Evolutionary conservation across 2,113 vertebrate genomes (phyloP).

Genomic region (Calidris pugnax): DNA sequence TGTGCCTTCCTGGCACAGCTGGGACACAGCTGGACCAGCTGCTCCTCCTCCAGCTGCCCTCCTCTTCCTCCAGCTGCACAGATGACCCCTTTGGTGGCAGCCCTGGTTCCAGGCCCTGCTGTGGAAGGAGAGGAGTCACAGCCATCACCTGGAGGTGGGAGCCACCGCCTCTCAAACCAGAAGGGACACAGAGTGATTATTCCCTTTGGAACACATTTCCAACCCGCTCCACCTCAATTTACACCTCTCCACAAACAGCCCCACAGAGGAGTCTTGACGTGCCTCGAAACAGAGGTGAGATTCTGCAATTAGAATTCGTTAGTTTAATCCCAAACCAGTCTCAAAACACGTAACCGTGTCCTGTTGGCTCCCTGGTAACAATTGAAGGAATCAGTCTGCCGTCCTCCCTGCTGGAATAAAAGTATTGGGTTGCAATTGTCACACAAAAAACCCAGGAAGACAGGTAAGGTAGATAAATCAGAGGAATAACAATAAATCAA

Average conservation of each 20-base stretch:
- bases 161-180: not conserved
- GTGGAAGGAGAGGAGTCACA: not conserved
- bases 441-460: not conserved
- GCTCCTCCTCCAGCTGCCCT: not conserved
- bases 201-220: not conserved
- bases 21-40: not conserved
- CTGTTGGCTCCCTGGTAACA: not conserved
- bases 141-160: not conserved
- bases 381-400: not conserved
- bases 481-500: not conserved
- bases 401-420: not conserved
- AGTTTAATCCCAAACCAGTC: not conserved
- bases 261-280: not conserved
- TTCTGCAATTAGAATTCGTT: not conserved
- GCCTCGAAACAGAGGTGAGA: not conserved
- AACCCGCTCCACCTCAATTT: fast-evolving
- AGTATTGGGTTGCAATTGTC: not conserved
- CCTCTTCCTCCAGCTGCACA: not conserved
- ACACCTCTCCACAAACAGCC: not conserved
- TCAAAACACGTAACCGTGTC: fast-evolving
- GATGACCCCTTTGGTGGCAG: fast-evolving
- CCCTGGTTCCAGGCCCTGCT: not conserved
- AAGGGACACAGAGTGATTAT: not conserved
- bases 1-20: not conserved
- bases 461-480: not conserved